Evolutionary conservation across 2,888 invertebrate species (phyloP), one percentile per base, ranked within the genome.

Genomic region (Agrypnus murinus): DNA sequence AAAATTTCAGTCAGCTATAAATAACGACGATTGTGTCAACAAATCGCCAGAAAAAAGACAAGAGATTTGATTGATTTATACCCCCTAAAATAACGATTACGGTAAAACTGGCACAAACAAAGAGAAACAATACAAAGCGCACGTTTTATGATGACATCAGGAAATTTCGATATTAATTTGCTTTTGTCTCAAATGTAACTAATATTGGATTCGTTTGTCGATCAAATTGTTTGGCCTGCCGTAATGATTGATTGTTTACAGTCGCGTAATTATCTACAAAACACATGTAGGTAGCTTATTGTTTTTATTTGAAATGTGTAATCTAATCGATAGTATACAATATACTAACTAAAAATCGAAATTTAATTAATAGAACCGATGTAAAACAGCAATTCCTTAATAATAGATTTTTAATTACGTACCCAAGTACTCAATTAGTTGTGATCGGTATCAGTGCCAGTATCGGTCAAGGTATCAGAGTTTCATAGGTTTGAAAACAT

Each of bases 141-240:
- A 17, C 62, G 48, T 72, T 74, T 74, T 71, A 73, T 69, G 71
- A 72, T 69, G 72, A 72, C 73, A 67, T 71, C 67, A 65, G 62
- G 70, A 71, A 70, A 67, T 74, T 74, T 71, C 71, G 72, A 65
- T 75, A 75, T 74, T 72, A 75, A 75, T 75, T 75, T 72, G 72
- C 70, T 72, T 25, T 64, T 71, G 69, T 73, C 65, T 60, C 46
- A 34, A 25, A 36, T 65, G 32, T 36, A 57, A 65, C 31, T 57
- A 65, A 57, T 65, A 65, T 65, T 65, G 14, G 34, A 65, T 46
- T 46, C 40, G 65, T 58, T 57, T 25, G 2, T 12, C 36, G 17
- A 14, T 59, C 12, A 43, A 43, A 43, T 25, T 40, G 59, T 59
- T 40, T 43, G 59, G 19, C 43, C 40, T 38, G 40, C 59, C 43